Percentiles rank a stretch among this genome's conserved stretches.
These are phyloP conservation scores for Zeugodacus cucurbitae DNA, from an alignment of 1,140 invertebrate species.

Conservation along the genomic window DNA sequence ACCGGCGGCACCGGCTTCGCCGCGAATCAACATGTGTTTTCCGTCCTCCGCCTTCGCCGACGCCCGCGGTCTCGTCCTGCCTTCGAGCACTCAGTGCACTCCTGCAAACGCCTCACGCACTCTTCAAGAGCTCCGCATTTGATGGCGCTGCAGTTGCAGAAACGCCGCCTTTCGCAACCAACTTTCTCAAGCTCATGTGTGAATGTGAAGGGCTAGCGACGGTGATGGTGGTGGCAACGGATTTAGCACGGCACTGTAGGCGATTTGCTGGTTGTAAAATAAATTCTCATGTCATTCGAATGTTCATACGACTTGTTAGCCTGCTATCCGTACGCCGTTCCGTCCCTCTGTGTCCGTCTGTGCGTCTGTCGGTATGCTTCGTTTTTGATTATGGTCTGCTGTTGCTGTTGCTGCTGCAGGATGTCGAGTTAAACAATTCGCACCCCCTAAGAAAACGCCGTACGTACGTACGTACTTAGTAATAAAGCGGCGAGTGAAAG, in stretches of 20 bases:
- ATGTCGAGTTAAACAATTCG: constrained; percentile 28
- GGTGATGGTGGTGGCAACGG: too few species aligned
- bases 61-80: background rate
- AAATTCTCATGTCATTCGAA: constrained; percentile 34
- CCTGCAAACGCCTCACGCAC: background rate
- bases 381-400: background rate
- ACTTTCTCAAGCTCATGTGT: background rate
- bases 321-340: background rate
- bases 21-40: constrained; percentile 30
- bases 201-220: background rate
- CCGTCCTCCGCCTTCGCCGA: background rate
- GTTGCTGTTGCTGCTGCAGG: background rate
- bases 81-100: background rate
- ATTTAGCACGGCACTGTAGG: background rate
- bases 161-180: background rate
- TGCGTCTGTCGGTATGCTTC: background rate
- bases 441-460: constrained; percentile 30
- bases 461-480: background rate
- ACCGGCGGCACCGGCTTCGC: background rate
- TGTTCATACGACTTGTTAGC: constrained; percentile 15
- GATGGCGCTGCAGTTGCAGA: background rate
- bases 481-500: background rate
- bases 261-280: constrained; percentile 36
- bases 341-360: background rate
- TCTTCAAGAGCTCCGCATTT: background rate